Percentiles rank a stretch among this genome's conserved stretches.
These are phyloP conservation scores for Spilogale gracilis DNA, from an alignment of 2,113 vertebrate genomes.

Conservation along the genomic window DNA sequence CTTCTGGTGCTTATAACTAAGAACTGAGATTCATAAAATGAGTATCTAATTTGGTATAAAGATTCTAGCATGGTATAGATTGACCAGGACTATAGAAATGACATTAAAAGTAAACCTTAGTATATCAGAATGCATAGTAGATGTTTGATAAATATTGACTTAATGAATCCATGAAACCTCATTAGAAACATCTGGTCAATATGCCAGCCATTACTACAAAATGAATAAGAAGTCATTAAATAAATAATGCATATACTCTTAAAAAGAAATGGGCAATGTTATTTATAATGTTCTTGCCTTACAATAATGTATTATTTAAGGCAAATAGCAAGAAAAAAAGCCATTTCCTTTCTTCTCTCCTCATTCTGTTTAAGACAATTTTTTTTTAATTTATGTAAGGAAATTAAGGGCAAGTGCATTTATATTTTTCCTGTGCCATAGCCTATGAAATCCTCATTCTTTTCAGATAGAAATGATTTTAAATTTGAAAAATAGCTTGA, in stretches of 20 bases:
- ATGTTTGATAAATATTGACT: not conserved
- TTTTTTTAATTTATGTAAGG: not conserved
- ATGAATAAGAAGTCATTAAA: slow-evolving; percentile 1
- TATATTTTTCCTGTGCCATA: not conserved
- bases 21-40: not conserved
- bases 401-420: not conserved
- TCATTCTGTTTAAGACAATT: not conserved
- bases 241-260: not conserved
- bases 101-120: not conserved
- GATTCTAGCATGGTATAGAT: not conserved
- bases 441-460: not conserved
- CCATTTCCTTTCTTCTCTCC: not conserved
- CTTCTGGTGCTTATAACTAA: not conserved
- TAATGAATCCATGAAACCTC: not conserved
- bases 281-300: not conserved
- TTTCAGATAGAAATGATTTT: slow-evolving; percentile 19
- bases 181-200: slow-evolving; percentile 4
- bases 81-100: not conserved
- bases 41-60: not conserved
- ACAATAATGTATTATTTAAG: not conserved
- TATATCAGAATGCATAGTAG: not conserved
- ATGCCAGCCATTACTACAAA: not conserved
- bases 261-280: not conserved
- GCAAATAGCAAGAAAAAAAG: not conserved
- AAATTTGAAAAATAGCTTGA: not conserved